A percentile compares a stretch with the other conserved stretches of the same genome.
phyloP scores from a whole-genome alignment of 2,113 vertebrate species.

The Corythornis madagascariensis region DNA sequence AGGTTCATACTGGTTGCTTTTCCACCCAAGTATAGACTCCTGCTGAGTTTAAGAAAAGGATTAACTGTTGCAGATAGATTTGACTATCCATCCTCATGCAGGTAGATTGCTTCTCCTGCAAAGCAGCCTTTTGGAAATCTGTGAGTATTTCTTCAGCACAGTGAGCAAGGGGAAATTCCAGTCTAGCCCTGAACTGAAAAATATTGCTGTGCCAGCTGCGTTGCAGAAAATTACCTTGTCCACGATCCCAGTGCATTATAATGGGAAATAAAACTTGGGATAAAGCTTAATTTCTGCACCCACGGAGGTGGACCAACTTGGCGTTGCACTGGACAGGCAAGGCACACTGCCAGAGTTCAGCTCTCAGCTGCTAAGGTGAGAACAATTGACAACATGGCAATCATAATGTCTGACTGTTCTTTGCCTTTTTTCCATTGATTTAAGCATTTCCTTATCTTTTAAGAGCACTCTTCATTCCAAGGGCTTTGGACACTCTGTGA shows the following conservation, averaged over 20 bases:
- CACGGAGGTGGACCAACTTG: neutral
- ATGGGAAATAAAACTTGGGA: neutral
- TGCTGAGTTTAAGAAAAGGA: neutral
- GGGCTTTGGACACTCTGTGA: neutral
- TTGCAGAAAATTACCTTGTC: neutral
- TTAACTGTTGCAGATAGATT: neutral
- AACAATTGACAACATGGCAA: neutral
- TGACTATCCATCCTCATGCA: neutral
- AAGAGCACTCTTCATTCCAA: neutral
- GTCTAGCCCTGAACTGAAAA: neutral
- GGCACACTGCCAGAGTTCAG: rapidly evolving
- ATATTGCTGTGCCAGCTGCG: neutral
- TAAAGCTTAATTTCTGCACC: neutral
- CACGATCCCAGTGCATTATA: neutral
- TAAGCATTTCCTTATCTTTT: neutral
- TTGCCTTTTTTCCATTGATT: neutral
- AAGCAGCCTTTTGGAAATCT: neutral
- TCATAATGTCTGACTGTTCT: neutral
- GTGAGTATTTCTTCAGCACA: neutral
- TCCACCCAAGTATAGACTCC: neutral
- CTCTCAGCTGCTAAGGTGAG: neutral
- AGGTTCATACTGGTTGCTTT: neutral
- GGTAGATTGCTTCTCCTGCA: neutral
- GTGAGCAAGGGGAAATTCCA: neutral
- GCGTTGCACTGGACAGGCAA: neutral